Evolutionary conservation across 2,888 invertebrate genomes (phyloP).

Genomic region (Chaetoderma sp.): DNA sequence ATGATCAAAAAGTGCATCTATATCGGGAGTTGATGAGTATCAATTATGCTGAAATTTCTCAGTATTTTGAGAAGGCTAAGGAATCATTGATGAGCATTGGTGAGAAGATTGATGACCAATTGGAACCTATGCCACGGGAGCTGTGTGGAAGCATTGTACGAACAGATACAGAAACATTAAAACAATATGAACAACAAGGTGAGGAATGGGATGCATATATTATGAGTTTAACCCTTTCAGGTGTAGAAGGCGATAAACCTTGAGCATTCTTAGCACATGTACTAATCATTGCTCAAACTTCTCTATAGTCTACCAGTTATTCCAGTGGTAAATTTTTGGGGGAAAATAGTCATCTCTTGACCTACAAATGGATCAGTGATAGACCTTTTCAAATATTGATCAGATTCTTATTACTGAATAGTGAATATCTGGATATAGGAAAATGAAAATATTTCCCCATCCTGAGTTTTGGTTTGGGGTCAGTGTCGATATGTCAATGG

Average conservation of each 20-base stretch:
- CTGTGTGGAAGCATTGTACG: constrained; percentile 83
- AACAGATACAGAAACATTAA: constrained; percentile 76
- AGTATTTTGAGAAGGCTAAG: constrained; percentile 74
- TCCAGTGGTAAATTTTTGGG: no score
- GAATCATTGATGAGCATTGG: constrained; percentile 39
- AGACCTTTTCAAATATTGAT: no score
- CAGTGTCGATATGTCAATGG: no score
- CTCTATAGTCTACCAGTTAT: no score
- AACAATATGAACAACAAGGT: constrained; percentile 80
- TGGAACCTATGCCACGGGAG: constrained; percentile 86
- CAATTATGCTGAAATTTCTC: constrained; percentile 80
- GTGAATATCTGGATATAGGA: no score
- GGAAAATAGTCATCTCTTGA: no score
- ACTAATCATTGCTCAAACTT: neutral
- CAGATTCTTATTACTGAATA: no score
- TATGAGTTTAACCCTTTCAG: neutral
- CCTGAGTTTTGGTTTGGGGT: no score
- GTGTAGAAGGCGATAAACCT: neutral
- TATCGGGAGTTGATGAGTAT: constrained; percentile 74
- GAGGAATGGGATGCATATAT: constrained; percentile 17
- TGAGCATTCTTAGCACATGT: no score
- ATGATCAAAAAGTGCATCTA: constrained; percentile 75
- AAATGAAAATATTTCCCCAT: no score
- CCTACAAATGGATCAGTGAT: no score
- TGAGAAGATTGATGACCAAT: constrained; percentile 81